Evolutionary conservation across 2,797 vertebrate genomes (phyloP).

Genomic region (Trachops cirrhosus): DNA sequence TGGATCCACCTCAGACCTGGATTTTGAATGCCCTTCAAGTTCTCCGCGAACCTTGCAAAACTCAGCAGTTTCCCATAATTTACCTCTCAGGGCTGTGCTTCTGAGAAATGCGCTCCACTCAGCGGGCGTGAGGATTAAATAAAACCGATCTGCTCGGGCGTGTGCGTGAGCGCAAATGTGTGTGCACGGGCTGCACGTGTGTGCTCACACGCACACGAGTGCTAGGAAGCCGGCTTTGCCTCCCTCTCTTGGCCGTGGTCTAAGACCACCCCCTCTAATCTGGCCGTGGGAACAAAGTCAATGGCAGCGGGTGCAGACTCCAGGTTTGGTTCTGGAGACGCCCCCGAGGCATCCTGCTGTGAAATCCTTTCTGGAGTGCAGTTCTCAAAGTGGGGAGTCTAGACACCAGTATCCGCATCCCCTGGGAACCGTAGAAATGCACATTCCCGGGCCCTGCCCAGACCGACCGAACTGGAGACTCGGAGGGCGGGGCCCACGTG

Average conservation of each 20-base stretch:
- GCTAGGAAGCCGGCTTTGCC: background rate
- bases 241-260: too few species aligned
- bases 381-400: background rate
- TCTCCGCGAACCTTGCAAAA: background rate
- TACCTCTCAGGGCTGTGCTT: background rate
- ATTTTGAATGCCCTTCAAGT: background rate
- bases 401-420: rapidly evolving
- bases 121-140: rapidly evolving
- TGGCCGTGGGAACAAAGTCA: rapidly evolving
- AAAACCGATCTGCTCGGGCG: background rate
- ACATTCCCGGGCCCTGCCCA: rapidly evolving
- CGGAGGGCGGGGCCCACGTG: too few species aligned
- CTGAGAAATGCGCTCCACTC: background rate
- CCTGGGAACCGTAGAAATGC: too few species aligned
- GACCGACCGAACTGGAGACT: background rate
- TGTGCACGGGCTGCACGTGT: rapidly evolving
- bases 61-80: background rate
- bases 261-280: background rate
- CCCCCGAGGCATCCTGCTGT: background rate
- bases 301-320: rapidly evolving
- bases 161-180: rapidly evolving
- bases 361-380: too few species aligned
- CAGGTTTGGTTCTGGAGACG: background rate
- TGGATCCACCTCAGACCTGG: background rate
- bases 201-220: rapidly evolving